A percentile compares a stretch with the other conserved stretches of the same genome.
These are phyloP conservation scores for Nibea coibor DNA, from an alignment of 2,113 vertebrate species.

Conservation along the genomic window DNA sequence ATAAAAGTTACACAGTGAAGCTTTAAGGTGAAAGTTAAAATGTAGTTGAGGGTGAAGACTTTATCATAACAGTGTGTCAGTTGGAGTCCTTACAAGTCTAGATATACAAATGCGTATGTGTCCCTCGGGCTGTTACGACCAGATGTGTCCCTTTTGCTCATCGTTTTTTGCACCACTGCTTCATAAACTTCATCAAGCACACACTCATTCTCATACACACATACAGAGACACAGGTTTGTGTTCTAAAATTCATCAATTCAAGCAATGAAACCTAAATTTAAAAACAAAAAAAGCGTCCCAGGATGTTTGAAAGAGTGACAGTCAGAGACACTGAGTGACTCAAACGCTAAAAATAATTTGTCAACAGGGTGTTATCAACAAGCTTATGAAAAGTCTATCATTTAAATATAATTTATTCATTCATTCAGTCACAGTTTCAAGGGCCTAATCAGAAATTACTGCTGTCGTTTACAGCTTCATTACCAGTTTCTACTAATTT, in stretches of 20 bases:
- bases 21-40: too few species aligned
- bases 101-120: background rate
- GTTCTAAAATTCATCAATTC: background rate
- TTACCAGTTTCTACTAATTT: background rate
- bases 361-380: background rate
- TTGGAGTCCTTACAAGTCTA: background rate
- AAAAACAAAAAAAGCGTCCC: background rate
- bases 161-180: slow-evolving; percentile 52
- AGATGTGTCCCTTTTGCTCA: slow-evolving; percentile 61
- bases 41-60: too few species aligned
- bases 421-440: background rate
- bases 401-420: background rate
- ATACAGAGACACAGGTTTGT: background rate
- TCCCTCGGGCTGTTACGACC: slow-evolving; percentile 47
- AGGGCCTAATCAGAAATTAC: background rate
- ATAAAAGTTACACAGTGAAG: too few species aligned
- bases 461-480: slow-evolving; percentile 3
- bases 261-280: background rate
- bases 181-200: slow-evolving; percentile 25
- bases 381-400: background rate
- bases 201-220: background rate
- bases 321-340: background rate
- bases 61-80: background rate
- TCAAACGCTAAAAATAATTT: background rate
- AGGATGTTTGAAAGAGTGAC: background rate